phyloP scores from a whole-genome alignment of 2,113 vertebrate species.

The Tricholaema leucomelas region DNA sequence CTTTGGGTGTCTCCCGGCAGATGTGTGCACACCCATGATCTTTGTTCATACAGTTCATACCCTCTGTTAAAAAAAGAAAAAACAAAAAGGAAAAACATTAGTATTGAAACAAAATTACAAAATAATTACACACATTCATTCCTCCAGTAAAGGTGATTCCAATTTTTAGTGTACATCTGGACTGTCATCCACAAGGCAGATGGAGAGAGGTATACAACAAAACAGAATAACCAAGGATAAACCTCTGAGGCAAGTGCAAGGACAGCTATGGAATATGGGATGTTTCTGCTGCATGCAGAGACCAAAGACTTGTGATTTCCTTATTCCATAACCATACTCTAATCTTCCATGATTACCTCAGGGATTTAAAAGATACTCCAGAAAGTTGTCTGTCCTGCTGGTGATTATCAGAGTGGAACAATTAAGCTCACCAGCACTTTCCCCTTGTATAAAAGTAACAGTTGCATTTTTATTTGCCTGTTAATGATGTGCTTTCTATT shows the following conservation, averaged over 20 bases:
- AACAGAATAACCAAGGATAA: not conserved
- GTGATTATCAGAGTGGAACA: not conserved
- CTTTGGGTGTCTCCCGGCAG: constrained; percentile 97
- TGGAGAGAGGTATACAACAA: not conserved
- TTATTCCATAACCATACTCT: not conserved
- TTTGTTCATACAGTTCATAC: constrained; percentile 99
- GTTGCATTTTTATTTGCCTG: not conserved
- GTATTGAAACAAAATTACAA: not conserved
- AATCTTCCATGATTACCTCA: not conserved
- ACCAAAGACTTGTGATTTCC: not conserved
- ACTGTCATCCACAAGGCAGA: not conserved
- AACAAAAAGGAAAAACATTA: constrained; percentile 23
- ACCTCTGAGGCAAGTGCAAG: not conserved
- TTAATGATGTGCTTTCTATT: not conserved
- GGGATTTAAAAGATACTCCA: not conserved
- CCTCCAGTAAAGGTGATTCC: not conserved
- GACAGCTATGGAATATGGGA: not conserved
- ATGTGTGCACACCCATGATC: constrained; percentile 97
- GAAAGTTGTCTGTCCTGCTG: not conserved
- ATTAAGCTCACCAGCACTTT: not conserved
- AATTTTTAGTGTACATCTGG: not conserved
- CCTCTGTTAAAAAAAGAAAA: constrained; percentile 80
- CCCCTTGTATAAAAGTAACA: not conserved
- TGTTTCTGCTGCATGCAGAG: not conserved
- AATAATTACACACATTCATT: not conserved